Evolutionary conservation across 2,113 vertebrate species (phyloP).

Genomic region (Atherinomorus stipes): DNA sequence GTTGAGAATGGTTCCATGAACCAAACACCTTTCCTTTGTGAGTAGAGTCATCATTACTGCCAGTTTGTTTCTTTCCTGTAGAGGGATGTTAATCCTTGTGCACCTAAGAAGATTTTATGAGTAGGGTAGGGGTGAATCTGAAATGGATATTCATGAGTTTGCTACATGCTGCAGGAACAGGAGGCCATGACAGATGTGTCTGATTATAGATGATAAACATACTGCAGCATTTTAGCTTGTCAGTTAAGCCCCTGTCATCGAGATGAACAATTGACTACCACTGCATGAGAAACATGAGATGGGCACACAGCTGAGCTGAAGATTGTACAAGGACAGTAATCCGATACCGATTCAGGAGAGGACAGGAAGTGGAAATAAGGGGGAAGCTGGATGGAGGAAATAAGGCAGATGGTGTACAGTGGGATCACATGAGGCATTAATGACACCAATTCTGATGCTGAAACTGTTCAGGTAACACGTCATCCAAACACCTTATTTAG

Average conservation of each 20-base stretch:
- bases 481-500: not conserved
- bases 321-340: constrained; percentile 25
- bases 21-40: not conserved
- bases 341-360: constrained; percentile 23
- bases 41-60: not conserved
- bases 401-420: not conserved
- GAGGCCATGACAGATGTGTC: constrained; percentile 8
- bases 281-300: constrained; percentile 44
- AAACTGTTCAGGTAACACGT: not conserved
- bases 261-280: not conserved
- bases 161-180: not conserved
- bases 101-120: constrained; percentile 1
- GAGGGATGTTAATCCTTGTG: not conserved
- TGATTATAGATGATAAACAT: not conserved
- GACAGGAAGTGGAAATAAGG: not conserved
- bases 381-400: not conserved
- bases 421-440: not conserved
- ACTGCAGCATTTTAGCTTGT: not conserved
- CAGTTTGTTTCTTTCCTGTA: not conserved
- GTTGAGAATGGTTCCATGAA: constrained; percentile 9
- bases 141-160: constrained; percentile 2
- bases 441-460: not conserved
- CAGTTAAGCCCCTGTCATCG: not conserved
- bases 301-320: constrained; percentile 11
- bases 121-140: too few relatives aligned